Evolutionary conservation across 37 sponge, comb jelly and placozoan species (phyloP).

Genomic region (Lycopodina hypogea): DNA sequence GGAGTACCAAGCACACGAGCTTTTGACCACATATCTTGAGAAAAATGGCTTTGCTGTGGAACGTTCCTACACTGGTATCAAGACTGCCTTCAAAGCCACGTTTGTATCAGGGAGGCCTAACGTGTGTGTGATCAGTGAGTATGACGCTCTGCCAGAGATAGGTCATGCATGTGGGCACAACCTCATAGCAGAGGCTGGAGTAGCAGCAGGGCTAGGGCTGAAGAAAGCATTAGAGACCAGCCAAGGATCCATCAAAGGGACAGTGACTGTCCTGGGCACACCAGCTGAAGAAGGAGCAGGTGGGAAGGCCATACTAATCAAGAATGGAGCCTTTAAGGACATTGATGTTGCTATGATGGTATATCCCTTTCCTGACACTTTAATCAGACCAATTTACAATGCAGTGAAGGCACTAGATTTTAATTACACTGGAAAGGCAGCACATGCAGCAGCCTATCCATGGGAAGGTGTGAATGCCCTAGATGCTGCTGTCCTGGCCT

Average conservation of each 20-base stretch:
- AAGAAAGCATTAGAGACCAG: constrained; percentile 69
- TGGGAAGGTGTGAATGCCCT: constrained; percentile 92
- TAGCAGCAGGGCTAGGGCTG: constrained; percentile 87
- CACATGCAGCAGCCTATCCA: constrained; percentile 83
- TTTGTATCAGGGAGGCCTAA: constrained; percentile 63
- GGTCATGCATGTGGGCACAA: constrained; percentile 98
- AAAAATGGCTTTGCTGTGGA: constrained; percentile 80
- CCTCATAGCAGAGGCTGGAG: constrained; percentile 92
- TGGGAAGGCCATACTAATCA: constrained; percentile 78
- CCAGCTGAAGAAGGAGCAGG: constrained; percentile 89
- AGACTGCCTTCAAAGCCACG: constrained; percentile 85
- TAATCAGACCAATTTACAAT: constrained; percentile 5
- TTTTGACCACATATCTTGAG: constrained; percentile 65
- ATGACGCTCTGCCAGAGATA: constrained; percentile 91
- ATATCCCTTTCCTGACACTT: constrained; percentile 52
- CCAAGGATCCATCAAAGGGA: constrained; percentile 28
- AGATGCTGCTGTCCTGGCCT: constrained; percentile 93
- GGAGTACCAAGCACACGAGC: constrained; percentile 68
- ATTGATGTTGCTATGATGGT: constrained; percentile 92
- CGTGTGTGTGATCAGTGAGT: constrained; percentile 85
- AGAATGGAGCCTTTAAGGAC: constrained; percentile 71
- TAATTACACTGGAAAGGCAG: constrained; percentile 68
- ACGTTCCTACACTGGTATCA: constrained; percentile 57
- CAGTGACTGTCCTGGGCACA: constrained; percentile 79
- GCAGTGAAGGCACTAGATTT: constrained; percentile 15